Evolutionary conservation across 2,888 invertebrate genomes (phyloP).

Genomic region (Coleophora flavipennella): DNA sequence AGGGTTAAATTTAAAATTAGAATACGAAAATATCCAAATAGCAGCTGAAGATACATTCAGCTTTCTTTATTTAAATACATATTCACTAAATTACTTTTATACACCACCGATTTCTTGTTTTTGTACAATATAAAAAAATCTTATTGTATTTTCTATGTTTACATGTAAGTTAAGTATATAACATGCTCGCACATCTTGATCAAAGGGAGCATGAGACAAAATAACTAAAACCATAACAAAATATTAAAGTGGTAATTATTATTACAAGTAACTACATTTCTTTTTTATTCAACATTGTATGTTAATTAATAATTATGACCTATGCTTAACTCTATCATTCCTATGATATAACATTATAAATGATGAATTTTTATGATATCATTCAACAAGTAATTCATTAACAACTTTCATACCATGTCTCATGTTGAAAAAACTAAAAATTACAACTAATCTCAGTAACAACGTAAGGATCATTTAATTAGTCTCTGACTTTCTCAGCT

Average conservation of each 20-base stretch:
- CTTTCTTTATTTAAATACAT: slow-evolving; percentile 71
- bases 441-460: slow-evolving; percentile 66
- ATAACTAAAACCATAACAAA: slow-evolving; percentile 64
- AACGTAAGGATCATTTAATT: slow-evolving; percentile 54
- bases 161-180: slow-evolving; percentile 52
- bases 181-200: slow-evolving; percentile 60
- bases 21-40: slow-evolving; percentile 74
- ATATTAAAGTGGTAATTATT: slow-evolving; percentile 69
- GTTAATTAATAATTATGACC: slow-evolving; percentile 64
- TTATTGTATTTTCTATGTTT: slow-evolving; percentile 64
- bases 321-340: slow-evolving; percentile 56
- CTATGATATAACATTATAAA: slow-evolving; percentile 67
- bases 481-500: slow-evolving; percentile 73
- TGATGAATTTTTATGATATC: slow-evolving; percentile 63
- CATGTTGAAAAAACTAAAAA: slow-evolving; percentile 45
- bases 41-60: slow-evolving; percentile 63
- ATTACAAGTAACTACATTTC: slow-evolving; percentile 68
- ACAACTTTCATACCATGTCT: slow-evolving; percentile 52
- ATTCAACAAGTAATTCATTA: slow-evolving; percentile 67
- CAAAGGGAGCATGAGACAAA: slow-evolving; percentile 49
- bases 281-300: slow-evolving; percentile 69
- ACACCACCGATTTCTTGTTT: slow-evolving; percentile 73
- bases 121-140: slow-evolving; percentile 74
- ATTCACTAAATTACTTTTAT: slow-evolving; percentile 71
- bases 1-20: slow-evolving; percentile 62